Evolutionary conservation across 2,797 vertebrate genomes (phyloP).

Genomic region (Chiropotes sagulatus): DNA sequence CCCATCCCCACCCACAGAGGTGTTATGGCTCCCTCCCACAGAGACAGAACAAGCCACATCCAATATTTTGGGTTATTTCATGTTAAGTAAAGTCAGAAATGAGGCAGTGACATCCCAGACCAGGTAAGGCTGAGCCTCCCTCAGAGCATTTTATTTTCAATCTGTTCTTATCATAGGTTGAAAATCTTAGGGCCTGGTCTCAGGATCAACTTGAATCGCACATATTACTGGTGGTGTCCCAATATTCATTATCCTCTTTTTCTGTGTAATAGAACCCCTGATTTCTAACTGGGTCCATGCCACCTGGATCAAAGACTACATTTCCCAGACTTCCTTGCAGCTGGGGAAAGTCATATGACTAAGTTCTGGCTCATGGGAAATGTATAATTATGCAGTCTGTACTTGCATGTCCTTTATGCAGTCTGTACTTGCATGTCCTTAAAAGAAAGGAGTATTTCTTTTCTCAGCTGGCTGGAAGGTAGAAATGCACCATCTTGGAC

Average conservation of each 20-base stretch:
- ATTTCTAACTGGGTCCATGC: neutral
- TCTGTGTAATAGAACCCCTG: neutral
- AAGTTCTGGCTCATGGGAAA: neutral
- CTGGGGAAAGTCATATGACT: neutral
- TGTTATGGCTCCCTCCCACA: neutral
- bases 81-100: neutral
- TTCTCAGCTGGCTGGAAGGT: neutral
- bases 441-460: neutral
- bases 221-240: neutral
- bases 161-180: neutral
- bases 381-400: neutral
- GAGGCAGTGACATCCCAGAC: neutral
- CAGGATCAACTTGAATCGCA: neutral
- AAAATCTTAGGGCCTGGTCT: neutral
- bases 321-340: neutral
- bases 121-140: neutral
- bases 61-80: neutral
- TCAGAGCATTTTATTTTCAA: neutral
- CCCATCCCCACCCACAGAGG: neutral
- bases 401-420: neutral
- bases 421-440: neutral
- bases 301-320: neutral
- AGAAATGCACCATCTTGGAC: neutral
- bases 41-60: neutral
- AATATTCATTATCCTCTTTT: neutral